Conservation (phyloP, 2,888 invertebrate species). For the Tenodera sinensis region DNA sequence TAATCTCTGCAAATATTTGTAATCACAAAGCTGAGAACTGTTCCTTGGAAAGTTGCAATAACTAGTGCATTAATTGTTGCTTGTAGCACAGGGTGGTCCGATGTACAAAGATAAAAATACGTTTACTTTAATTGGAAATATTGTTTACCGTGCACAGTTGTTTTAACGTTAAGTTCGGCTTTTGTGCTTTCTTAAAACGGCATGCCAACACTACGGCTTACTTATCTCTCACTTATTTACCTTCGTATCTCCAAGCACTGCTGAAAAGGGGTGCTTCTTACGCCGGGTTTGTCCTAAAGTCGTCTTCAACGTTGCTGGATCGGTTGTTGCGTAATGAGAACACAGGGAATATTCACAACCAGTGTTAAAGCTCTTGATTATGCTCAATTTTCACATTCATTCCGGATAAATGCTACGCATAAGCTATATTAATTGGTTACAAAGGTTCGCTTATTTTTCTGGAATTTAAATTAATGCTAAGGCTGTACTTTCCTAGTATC, state of each 20-base stretch:
- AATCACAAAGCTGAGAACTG: background rate
- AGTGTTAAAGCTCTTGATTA: background rate
- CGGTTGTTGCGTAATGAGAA: background rate
- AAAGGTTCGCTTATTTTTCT: background rate
- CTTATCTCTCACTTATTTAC: background rate
- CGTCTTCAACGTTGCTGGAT: background rate
- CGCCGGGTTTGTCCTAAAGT: too few species aligned
- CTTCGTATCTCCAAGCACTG: background rate
- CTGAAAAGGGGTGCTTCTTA: background rate
- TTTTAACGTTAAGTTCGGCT: background rate
- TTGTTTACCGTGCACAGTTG: background rate
- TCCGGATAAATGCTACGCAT: background rate
- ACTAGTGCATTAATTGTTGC: background rate
- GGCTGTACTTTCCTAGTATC: background rate
- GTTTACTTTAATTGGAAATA: background rate
- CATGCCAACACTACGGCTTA: background rate
- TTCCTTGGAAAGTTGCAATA: too few species aligned
- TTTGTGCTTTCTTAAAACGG: background rate
- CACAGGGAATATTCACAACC: background rate
- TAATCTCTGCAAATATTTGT: background rate
- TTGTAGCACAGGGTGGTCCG: background rate
- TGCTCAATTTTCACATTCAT: background rate
- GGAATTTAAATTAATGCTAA: background rate
- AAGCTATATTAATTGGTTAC: background rate
- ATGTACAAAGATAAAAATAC: background rate